Conservation (phyloP, 2,888 invertebrate species). For the Dynastes grantii region DNA sequence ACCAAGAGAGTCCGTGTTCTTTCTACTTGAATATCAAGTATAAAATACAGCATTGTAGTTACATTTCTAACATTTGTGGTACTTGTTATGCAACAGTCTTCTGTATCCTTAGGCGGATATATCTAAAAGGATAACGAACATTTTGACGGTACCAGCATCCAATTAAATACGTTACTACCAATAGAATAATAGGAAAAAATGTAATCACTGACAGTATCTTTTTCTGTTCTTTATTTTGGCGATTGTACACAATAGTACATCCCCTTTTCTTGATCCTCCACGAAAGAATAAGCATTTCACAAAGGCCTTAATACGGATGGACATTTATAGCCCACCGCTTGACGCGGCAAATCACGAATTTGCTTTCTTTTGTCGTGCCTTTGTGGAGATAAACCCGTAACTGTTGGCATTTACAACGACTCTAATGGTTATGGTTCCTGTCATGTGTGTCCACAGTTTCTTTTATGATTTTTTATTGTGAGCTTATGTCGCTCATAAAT, state of each 20-base stretch:
- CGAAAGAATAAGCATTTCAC: slow-evolving; percentile 50
- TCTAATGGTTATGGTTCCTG: slow-evolving; percentile 66
- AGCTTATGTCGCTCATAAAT: slow-evolving; percentile 59
- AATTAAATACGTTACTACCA: too few species aligned
- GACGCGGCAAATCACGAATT: slow-evolving; percentile 68
- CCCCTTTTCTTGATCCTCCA: slow-evolving; percentile 49
- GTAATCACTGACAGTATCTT: slow-evolving; percentile 22
- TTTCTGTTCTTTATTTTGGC: slow-evolving; percentile 45
- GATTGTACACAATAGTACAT: slow-evolving; percentile 39
- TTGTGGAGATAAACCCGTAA: slow-evolving; percentile 66
- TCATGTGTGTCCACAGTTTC: slow-evolving; percentile 60
- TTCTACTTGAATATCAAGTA: too few species aligned
- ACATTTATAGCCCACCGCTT: slow-evolving; percentile 66
- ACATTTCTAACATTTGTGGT: too few species aligned
- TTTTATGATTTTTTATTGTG: slow-evolving; percentile 55
- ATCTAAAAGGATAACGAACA: too few species aligned
- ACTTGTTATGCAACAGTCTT: too few species aligned
- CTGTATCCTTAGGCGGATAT: too few species aligned
- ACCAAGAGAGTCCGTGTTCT: too few species aligned
- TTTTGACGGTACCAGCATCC: too few species aligned
- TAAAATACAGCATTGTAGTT: too few species aligned
- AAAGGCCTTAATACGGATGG: slow-evolving; percentile 65
- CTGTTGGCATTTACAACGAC: slow-evolving; percentile 67
- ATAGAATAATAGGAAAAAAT: too few species aligned
- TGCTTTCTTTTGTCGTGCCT: slow-evolving; percentile 66